Conservation (phyloP, 2,888 invertebrate genomes). For the Leptinotarsa juncta region DNA sequence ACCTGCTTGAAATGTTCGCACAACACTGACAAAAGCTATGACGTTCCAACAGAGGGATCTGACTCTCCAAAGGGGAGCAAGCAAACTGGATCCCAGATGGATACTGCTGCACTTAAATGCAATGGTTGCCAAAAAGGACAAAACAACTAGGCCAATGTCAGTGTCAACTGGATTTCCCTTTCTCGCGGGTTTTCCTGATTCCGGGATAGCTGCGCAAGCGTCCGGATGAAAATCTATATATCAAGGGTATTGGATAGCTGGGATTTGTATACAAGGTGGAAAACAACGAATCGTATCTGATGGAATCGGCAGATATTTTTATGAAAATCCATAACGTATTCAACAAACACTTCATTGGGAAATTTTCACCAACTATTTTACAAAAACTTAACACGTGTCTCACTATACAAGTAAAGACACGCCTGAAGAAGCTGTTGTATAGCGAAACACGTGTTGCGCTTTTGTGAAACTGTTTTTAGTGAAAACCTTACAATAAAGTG, state of each 20-base stretch:
- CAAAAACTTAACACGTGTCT: too few species aligned
- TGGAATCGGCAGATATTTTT: too few species aligned
- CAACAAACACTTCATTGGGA: too few species aligned
- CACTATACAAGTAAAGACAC: too few species aligned
- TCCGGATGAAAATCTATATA: conserved; percentile 38
- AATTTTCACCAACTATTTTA: too few species aligned
- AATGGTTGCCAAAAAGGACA: conserved; percentile 45
- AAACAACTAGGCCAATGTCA: conserved; percentile 59
- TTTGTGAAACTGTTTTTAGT: too few species aligned
- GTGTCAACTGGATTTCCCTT: conserved; percentile 56
- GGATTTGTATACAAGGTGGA: conserved; percentile 10
- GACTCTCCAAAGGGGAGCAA: neutral
- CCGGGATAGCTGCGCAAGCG: conserved; percentile 48
- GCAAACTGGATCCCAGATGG: conserved; percentile 48
- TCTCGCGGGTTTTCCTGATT: conserved; percentile 46
- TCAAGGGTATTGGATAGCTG: conserved; percentile 17
- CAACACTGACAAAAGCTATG: neutral
- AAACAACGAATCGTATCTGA: neutral
- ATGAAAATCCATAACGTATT: too few species aligned
- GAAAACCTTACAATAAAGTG: too few species aligned
- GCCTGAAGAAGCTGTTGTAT: too few species aligned
- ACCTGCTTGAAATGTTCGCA: neutral
- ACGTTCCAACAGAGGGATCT: neutral
- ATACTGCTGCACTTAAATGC: conserved; percentile 52
- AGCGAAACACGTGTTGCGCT: too few species aligned